Base-by-base conservation (phyloP, 2,888 invertebrate genomes). In the Ochropleura plecta region DNA sequence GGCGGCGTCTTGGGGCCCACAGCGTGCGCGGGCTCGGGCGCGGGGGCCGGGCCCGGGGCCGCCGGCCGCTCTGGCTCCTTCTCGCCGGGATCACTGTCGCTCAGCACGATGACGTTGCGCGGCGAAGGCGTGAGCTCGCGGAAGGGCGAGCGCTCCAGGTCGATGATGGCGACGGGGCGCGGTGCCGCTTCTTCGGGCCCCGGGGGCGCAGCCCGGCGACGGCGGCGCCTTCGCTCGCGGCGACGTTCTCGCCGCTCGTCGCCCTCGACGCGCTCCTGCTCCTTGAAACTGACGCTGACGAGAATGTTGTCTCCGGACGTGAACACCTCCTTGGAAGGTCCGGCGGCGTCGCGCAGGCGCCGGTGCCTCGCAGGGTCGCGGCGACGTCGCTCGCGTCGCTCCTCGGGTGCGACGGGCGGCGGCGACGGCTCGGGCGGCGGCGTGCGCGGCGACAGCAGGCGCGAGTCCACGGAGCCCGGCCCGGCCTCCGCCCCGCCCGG, bases 251-350 rank as follows among this genome's bases (percentile, higher is more conserved):
- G 84, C 12, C 88, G 86, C 76, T 94, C 68, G 55, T 78, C 93
- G 72, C 87, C 84, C 53, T 69, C 85, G 10, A 44, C 88, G 76
- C 93, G 90, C 86, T 92, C 96, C 84, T 97, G 97, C 87, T 98
- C 98, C 92, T 98, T 98, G 94, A 99, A 99, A 93, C 98, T 99
- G 30, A 99, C 98, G 94, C 98, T 99, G 16, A 99, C 99, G 82
- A 99, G 97, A 89, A 99, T 99, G 92, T 99, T 99, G 94, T 99
- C 98, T 5, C 99, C 99, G 16, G 99, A 98, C 0, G 99, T 98
- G 92, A 98, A 99, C 5, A 99, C 98, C 94, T 99, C 99, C 92
- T 99, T 99, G 4, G 98, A 98, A 0, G 98, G 98, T 0, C 92
- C 91, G 59, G 84, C 76, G 77, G 86, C 78, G 75, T 91, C 70